A percentile compares a stretch with the other conserved stretches of the same genome.
Conservation (phyloP, 92 coral and sea anemone genomes). For the Zoanthus sansibaricus region DNA sequence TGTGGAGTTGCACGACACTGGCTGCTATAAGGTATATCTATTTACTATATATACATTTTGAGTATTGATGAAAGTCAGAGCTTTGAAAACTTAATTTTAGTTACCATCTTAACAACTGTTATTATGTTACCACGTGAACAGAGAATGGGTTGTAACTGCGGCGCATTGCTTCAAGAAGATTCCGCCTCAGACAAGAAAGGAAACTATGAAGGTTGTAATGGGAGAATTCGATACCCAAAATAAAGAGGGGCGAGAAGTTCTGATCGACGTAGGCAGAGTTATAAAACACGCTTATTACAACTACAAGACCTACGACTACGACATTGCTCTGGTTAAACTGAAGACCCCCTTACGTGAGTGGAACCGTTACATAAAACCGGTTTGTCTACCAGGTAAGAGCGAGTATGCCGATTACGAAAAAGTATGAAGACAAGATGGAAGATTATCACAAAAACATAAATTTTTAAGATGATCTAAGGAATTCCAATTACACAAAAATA, state of each 20-base stretch:
- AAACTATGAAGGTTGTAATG: conserved; percentile 40
- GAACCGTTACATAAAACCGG: conserved; percentile 66
- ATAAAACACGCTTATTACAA: conserved; percentile 53
- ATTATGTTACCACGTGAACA: not conserved
- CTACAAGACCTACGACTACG: conserved; percentile 24
- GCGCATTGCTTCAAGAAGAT: conserved; percentile 59
- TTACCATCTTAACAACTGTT: not conserved
- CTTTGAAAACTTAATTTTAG: too few relatives aligned
- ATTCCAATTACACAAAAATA: too few relatives aligned
- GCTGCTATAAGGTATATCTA: conserved; percentile 67
- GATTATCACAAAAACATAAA: too few relatives aligned
- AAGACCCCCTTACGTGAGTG: conserved; percentile 49
- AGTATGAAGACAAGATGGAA: too few relatives aligned
- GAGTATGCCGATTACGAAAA: too few relatives aligned
- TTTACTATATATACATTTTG: too few relatives aligned
- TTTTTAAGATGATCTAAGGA: too few relatives aligned
- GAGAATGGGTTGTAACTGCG: conserved; percentile 65
- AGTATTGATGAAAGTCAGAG: too few relatives aligned
- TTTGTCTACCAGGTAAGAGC: conserved; percentile 57
- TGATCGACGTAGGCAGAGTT: conserved; percentile 43
- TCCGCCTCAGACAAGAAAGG: conserved; percentile 1
- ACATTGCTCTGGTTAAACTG: conserved; percentile 62
- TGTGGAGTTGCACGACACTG: conserved; percentile 69
- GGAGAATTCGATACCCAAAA: conserved; percentile 59
- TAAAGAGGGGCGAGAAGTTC: conserved; percentile 58